Conservation (phyloP, 2,113 vertebrate species). For the Microtus montanus region DNA sequence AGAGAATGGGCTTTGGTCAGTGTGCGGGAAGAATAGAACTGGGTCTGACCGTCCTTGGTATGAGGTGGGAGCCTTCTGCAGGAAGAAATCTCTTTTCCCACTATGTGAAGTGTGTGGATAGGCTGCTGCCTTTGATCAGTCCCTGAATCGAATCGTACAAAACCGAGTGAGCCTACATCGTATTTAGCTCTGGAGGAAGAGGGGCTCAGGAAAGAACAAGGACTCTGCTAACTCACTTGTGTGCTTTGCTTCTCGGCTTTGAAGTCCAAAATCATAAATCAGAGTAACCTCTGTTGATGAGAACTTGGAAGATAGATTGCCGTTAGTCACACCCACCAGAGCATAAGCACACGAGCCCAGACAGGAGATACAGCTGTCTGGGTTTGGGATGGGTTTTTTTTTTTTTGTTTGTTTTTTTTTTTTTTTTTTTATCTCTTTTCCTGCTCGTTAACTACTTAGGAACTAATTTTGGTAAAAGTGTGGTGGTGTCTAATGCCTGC, state of each 20-base stretch:
- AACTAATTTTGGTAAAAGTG: neutral
- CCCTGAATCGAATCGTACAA: neutral
- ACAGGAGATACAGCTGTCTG: neutral
- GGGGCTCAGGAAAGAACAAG: neutral
- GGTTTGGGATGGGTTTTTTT: neutral
- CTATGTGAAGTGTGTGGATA: neutral
- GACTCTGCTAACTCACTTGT: neutral
- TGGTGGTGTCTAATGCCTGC: neutral
- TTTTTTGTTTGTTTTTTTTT: neutral
- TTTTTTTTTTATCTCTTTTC: neutral
- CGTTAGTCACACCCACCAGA: neutral
- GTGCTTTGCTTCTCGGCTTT: neutral
- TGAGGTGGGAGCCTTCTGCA: neutral
- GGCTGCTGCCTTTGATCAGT: neutral
- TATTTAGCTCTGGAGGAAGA: neutral
- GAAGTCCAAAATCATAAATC: neutral
- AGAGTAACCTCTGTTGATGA: neutral
- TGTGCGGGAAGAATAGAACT: neutral
- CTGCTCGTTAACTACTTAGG: neutral
- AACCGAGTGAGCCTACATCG: neutral
- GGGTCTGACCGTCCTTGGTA: neutral
- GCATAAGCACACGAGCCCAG: neutral
- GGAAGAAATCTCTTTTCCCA: neutral
- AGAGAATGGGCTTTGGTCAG: neutral
- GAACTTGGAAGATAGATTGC: neutral